Percentiles rank a stretch among this genome's conserved stretches.
Conservation (phyloP, 2,888 invertebrate genomes). For the Eudemis profundana region DNA sequence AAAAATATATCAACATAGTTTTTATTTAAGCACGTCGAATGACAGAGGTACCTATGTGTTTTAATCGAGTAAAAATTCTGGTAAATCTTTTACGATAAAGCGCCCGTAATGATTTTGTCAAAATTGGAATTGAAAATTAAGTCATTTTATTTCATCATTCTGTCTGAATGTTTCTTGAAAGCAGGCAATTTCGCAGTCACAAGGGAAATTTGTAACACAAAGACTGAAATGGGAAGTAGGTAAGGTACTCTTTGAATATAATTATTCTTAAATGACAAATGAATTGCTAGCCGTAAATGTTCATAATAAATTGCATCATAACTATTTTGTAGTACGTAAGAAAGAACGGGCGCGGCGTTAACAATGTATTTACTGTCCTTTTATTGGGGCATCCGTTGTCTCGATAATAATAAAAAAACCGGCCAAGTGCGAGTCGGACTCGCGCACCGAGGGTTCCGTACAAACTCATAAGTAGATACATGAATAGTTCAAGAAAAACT, state of each 20-base stretch:
- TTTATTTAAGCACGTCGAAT: too few relatives aligned
- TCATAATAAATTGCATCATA: slow-evolving; percentile 28
- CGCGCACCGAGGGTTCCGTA: too few relatives aligned
- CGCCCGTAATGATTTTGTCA: too few relatives aligned
- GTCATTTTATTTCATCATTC: slow-evolving; percentile 7
- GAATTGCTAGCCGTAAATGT: slow-evolving; percentile 16
- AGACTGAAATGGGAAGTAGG: slow-evolving; percentile 10
- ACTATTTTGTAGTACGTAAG: slow-evolving; percentile 31
- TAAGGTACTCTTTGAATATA: slow-evolving; percentile 12
- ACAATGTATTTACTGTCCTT: slow-evolving; percentile 23
- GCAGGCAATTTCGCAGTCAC: slow-evolving; percentile 26
- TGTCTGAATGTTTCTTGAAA: slow-evolving; percentile 26
- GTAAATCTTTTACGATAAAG: too few relatives aligned
- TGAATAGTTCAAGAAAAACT: too few relatives aligned
- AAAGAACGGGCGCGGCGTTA: slow-evolving; percentile 5
- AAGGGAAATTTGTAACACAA: slow-evolving; percentile 38
- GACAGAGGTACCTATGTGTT: too few relatives aligned
- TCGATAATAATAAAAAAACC: slow-evolving; percentile 11
- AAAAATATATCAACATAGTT: too few relatives aligned
- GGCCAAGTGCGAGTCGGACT: too few relatives aligned
- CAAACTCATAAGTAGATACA: too few relatives aligned
- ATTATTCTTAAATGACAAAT: slow-evolving; percentile 30
- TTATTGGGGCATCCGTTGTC: slow-evolving; percentile 26
- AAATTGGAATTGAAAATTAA: background rate
- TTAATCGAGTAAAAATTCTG: background rate